A percentile compares a stretch with the other conserved stretches of the same genome.
phyloP scores from a whole-genome alignment of 37 sponge, comb jelly and placozoan genomes.

The Ianthella basta region DNA sequence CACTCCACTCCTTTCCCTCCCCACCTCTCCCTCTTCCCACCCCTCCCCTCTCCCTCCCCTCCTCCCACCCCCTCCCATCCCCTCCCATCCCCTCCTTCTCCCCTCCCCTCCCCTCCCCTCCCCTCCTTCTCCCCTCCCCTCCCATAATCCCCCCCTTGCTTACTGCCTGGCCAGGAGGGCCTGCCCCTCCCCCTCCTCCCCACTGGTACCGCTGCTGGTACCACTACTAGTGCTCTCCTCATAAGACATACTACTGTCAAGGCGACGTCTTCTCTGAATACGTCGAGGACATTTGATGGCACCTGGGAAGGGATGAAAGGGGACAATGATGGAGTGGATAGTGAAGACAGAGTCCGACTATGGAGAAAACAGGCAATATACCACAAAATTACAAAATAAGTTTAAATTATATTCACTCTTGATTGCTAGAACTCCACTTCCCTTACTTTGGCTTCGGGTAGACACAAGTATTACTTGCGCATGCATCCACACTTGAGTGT shows the following conservation, averaged over 20 bases:
- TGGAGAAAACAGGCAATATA: too few species aligned
- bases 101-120: not conserved
- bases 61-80: not conserved
- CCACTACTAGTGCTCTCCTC: not conserved
- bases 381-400: too few species aligned
- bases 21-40: not conserved
- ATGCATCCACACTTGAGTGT: too few species aligned
- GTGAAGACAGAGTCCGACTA: too few species aligned
- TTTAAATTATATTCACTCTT: too few species aligned
- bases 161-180: too few species aligned
- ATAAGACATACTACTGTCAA: not conserved
- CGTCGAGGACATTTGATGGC: not conserved
- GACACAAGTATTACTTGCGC: too few species aligned
- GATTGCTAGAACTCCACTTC: too few species aligned
- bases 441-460: too few species aligned
- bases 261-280: conserved; percentile 54
- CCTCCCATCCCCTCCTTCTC: not conserved
- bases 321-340: not conserved
- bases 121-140: not conserved
- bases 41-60: not conserved
- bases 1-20: not conserved
- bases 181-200: not conserved
- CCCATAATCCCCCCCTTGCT: not conserved
- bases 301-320: not conserved
- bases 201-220: not conserved